These are phyloP conservation scores for Pteruthius melanotis DNA, from an alignment of 2,113 vertebrate species.

Conservation along the genomic window DNA sequence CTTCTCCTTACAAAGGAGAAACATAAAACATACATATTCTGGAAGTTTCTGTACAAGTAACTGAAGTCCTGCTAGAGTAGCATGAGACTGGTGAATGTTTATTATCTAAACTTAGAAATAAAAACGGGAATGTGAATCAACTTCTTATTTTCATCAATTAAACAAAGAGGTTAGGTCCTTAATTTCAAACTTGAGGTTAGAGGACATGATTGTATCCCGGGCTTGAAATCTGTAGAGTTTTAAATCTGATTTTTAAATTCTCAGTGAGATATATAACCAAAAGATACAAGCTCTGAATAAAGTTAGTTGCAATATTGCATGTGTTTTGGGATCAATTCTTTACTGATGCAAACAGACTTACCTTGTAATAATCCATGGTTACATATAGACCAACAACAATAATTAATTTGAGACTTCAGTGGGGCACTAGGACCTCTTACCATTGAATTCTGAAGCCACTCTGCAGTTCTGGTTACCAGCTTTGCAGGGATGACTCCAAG, in stretches of 20 bases:
- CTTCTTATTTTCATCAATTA: not conserved
- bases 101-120: not conserved
- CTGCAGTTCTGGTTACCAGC: not conserved
- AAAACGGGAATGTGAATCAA: not conserved
- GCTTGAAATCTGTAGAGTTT: not conserved
- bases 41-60: not conserved
- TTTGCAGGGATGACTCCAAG: not conserved
- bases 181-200: not conserved
- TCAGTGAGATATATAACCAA: not conserved
- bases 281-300: not conserved
- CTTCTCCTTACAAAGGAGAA: not conserved
- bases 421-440: not conserved
- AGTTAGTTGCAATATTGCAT: not conserved
- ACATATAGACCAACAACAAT: not conserved
- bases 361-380: not conserved
- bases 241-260: not conserved
- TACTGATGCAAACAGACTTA: not conserved
- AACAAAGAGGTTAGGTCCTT: not conserved
- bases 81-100: not conserved
- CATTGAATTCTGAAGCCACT: not conserved
- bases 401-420: not conserved
- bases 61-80: not conserved
- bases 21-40: not conserved
- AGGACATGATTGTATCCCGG: not conserved
- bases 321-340: not conserved